Conservation (phyloP, 2,113 vertebrate species). For the Oxygymnocypris stewartii region DNA sequence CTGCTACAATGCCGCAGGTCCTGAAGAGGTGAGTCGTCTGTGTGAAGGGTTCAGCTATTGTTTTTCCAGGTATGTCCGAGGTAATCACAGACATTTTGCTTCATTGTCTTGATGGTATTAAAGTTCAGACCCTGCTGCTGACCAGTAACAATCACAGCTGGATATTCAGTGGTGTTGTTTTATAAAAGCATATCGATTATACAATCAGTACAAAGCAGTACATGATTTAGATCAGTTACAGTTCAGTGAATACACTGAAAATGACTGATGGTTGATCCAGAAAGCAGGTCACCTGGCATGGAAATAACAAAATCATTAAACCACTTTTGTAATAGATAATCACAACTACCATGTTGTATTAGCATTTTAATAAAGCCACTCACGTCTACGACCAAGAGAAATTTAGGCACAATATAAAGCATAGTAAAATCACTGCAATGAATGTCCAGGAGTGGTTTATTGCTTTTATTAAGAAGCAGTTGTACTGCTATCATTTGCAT, state of each 20-base stretch:
- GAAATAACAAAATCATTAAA: slow-evolving; percentile 8
- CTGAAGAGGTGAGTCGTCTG: slow-evolving; percentile 31
- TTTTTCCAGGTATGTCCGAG: slow-evolving; percentile 21
- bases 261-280: slow-evolving; percentile 14
- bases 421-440: neutral
- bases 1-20: slow-evolving; percentile 15
- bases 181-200: slow-evolving; percentile 19
- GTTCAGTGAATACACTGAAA: neutral
- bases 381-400: neutral
- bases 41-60: slow-evolving; percentile 32
- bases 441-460: neutral
- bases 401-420: neutral
- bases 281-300: neutral
- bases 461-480: neutral
- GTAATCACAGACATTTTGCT: slow-evolving; percentile 13
- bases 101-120: neutral
- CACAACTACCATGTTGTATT: neutral
- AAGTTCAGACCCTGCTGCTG: slow-evolving; percentile 8
- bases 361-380: neutral
- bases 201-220: slow-evolving; percentile 12
- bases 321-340: neutral
- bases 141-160: slow-evolving; percentile 1
- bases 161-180: neutral
- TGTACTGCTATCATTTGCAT: neutral
- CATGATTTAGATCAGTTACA: slow-evolving; percentile 9